A percentile compares a stretch with the other conserved stretches of the same genome.
Conservation (phyloP, 2,797 vertebrate species). For the Aulostomus chinensis region DNA sequence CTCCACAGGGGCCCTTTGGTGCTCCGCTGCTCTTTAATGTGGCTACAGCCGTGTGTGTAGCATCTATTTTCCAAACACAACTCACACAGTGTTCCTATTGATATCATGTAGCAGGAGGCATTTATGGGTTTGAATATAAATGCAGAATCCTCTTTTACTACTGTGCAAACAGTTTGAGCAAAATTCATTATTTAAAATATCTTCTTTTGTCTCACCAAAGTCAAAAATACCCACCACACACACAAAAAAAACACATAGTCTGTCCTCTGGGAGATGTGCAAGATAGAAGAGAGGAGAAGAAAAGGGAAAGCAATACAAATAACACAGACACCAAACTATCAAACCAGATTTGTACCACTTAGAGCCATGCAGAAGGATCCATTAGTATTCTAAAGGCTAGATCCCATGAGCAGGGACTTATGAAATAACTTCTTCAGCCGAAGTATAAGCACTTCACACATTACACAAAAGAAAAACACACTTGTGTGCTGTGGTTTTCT, state of each 20-base stretch:
- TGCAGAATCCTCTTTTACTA: conserved; percentile 21
- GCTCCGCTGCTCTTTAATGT: conserved; percentile 58
- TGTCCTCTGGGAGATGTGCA: conserved; percentile 58
- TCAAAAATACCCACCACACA: conserved; percentile 48
- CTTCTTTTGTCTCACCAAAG: conserved; percentile 55
- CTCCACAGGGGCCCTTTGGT: conserved; percentile 63
- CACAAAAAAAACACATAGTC: conserved; percentile 13
- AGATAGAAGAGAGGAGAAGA: conserved; percentile 38
- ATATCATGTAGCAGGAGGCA: conserved; percentile 61
- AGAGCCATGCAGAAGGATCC: conserved; percentile 38
- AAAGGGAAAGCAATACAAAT: conserved; percentile 64
- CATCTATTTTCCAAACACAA: conserved; percentile 54
- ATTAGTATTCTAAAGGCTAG: conserved; percentile 67
- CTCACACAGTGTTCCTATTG: conserved; percentile 53
- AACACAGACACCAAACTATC: conserved; percentile 71
- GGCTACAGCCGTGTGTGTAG: conserved; percentile 46
- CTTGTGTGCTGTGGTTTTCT: conserved; percentile 25
- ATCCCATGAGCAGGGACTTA: conserved; percentile 56
- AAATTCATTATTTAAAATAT: conserved; percentile 66
- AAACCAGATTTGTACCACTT: conserved; percentile 72
- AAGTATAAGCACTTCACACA: conserved; percentile 54
- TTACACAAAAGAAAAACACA: conserved; percentile 37
- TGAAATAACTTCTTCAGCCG: conserved; percentile 61
- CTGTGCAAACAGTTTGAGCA: conserved; percentile 61
- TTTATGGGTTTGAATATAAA: conserved; percentile 63